Evolutionary conservation across 2,888 invertebrate genomes (phyloP), one percentile per base, ranked within the genome.

Genomic region (Stenchaetothrips biformis): DNA sequence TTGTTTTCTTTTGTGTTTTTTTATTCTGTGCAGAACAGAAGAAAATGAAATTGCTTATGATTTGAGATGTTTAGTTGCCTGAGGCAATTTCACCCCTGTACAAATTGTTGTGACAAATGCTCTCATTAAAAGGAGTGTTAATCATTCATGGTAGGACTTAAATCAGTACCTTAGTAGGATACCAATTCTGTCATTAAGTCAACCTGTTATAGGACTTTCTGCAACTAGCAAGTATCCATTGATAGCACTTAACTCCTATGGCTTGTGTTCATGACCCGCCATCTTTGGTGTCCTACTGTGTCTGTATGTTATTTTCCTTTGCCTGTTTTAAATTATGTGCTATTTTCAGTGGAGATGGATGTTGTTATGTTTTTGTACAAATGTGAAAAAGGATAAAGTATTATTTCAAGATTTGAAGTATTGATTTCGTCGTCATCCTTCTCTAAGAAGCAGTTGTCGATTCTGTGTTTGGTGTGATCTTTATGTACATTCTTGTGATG

Each of bases 261-360:
- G 37, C 37, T 37, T 37, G 37, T 37, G 37, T 37, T 37, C 37
- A 37, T 37, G 37, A 37, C 37, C 37, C 16, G 59, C 59, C 59
- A 59, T 59, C 16, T n/a, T 74, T 25, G 67, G 67, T 74, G 21
- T 74, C 67, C 67, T 74, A 74, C 59, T 59, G 59, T 25, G 1
- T 7, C 7, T 74, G 67, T 25, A 25, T 21, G 21, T 7, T 25
- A 25, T 21, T 74, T 74, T 74, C 25, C 67, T 74, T 74, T 74
- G 67, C 67, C 67, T 74, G 59, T 59, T 74, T 74, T 74, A 74
- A 74, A 74, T 74, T 74, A 74, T 74, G 67, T 74, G 67, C 67
- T 74, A 74, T 74, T 74, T 74, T 74, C 67, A 21, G 25, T 74
- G 25, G 67, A 74, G 25, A 74, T 74, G 67, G 53, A 53, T 18